Percentiles rank a stretch among this genome's conserved stretches.
These are phyloP conservation scores for Lepidotrigona ventralis DNA, from an alignment of 1,140 invertebrate species.

Conservation along the genomic window DNA sequence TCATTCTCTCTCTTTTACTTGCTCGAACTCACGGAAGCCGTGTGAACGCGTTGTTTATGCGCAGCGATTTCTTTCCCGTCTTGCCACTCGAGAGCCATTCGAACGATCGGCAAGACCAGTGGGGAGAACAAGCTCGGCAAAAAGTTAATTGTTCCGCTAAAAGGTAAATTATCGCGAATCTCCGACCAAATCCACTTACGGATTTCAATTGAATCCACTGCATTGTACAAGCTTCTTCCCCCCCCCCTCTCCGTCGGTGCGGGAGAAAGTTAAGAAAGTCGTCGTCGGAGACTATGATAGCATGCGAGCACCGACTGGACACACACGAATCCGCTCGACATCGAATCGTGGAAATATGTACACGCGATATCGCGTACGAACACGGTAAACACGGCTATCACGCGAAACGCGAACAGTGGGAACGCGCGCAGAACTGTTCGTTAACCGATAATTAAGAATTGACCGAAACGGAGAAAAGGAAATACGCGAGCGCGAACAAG, in stretches of 20 bases:
- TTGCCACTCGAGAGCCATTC: not conserved
- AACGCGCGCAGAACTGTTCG: not conserved
- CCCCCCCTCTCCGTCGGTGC: not conserved
- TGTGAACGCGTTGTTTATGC: constrained; percentile 37
- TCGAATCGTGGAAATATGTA: not conserved
- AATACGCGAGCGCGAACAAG: constrained; percentile 5
- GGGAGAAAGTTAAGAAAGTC: constrained; percentile 18
- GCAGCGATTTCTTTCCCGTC: not conserved
- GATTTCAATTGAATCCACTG: constrained; percentile 37
- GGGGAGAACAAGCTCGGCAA: not conserved
- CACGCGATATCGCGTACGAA: not conserved
- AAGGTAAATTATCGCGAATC: constrained; percentile 36
- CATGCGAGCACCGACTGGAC: not conserved
- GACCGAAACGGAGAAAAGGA: not conserved
- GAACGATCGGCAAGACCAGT: not conserved
- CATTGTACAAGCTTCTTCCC: constrained; percentile 4
- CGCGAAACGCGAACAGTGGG: too few species aligned
- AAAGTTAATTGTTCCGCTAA: constrained; percentile 50
- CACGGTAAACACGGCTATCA: not conserved
- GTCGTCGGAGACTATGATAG: constrained; percentile 7
- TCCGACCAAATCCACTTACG: constrained; percentile 35
- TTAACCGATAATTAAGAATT: constrained; percentile 38
- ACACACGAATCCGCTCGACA: not conserved
- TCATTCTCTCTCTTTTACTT: not conserved
- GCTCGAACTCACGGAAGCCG: not conserved